These are phyloP conservation scores for Drosophila kanekoi DNA, from an alignment of 2,888 invertebrate genomes.

Conservation along the genomic window DNA sequence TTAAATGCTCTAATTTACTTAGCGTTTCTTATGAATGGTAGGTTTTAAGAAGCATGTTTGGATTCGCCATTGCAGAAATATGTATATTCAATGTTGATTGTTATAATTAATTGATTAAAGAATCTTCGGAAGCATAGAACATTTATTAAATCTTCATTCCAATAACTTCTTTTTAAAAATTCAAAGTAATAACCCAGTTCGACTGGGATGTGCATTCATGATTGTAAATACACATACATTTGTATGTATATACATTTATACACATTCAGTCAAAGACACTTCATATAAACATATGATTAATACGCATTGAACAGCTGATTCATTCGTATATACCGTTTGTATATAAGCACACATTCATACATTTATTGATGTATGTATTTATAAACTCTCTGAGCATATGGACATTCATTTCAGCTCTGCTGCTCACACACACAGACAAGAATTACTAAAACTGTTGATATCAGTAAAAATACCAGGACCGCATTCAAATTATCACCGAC, in stretches of 20 bases:
- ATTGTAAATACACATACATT: slow-evolving; percentile 8
- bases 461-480: slow-evolving; percentile 52
- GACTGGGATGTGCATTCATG: slow-evolving; percentile 4
- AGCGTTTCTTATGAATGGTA: no score
- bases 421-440: slow-evolving; percentile 31
- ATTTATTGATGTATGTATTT: slow-evolving; percentile 12
- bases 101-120: no score
- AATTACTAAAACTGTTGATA: slow-evolving; percentile 69
- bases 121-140: no score
- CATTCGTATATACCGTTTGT: slow-evolving; percentile 50
- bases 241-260: slow-evolving; percentile 14
- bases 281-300: slow-evolving; percentile 75
- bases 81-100: no score
- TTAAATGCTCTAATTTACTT: no score
- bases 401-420: slow-evolving; percentile 36
- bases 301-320: slow-evolving; percentile 75
- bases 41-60: no score
- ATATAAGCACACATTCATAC: slow-evolving; percentile 24
- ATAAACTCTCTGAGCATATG: slow-evolving; percentile 39
- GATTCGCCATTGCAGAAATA: no score
- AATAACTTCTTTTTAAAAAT: no score
- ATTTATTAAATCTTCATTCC: no score
- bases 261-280: slow-evolving; percentile 48
- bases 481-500: slow-evolving; percentile 19
- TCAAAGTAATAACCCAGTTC: no score